phyloP scores from a whole-genome alignment of 2,888 invertebrate genomes.

The Tetranychus piercei region DNA sequence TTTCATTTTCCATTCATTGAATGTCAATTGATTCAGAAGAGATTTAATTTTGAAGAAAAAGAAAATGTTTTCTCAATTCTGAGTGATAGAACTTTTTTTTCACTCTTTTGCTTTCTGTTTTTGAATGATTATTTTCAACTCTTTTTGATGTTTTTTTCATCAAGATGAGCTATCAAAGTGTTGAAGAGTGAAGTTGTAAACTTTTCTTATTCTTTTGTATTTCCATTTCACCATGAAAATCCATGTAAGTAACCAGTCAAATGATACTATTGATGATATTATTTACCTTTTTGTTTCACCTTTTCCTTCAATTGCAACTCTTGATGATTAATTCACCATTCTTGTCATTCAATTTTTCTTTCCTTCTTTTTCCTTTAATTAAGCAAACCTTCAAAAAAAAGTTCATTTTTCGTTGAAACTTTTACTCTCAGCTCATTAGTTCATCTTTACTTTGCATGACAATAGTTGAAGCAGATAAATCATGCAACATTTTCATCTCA shows the following conservation, averaged over 20 bases:
- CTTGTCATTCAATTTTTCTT: neutral
- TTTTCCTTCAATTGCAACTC: neutral
- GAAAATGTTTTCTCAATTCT: too few species aligned
- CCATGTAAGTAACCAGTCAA: neutral
- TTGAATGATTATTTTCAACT: neutral
- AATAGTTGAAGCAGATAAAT: too few species aligned
- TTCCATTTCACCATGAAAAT: neutral
- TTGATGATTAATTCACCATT: neutral
- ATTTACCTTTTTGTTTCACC: neutral
- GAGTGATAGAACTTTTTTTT: neutral
- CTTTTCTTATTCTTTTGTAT: neutral
- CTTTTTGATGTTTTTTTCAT: neutral
- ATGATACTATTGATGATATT: neutral
- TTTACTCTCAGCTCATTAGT: too few species aligned
- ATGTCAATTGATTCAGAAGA: neutral
- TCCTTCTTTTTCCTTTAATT: too few species aligned
- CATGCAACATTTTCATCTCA: too few species aligned
- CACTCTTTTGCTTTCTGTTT: neutral
- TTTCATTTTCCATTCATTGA: neutral
- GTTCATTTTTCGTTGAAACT: too few species aligned
- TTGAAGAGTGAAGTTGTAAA: too few species aligned
- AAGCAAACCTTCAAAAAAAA: too few species aligned
- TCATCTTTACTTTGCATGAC: too few species aligned
- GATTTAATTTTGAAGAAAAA: too few species aligned
- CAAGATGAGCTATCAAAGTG: too few species aligned